Percentiles rank a stretch among this genome's conserved stretches.
Conservation (phyloP, 1,140 invertebrate genomes). For the Heterodera carotae region DNA sequence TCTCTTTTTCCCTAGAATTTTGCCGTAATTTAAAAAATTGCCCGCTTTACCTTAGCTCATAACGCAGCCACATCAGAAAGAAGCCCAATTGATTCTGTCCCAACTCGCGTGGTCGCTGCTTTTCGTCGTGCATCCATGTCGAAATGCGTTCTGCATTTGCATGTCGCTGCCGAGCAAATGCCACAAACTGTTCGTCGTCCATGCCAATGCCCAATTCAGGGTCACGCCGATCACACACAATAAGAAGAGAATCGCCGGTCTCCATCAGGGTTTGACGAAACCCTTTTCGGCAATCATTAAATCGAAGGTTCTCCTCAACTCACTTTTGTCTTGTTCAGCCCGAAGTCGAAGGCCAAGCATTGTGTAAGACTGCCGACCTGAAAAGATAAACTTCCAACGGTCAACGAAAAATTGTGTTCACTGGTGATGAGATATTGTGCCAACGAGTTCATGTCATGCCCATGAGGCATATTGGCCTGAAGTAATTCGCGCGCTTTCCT, state of each 20-base stretch:
- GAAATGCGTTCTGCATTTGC: slow-evolving; percentile 51
- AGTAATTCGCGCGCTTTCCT: slow-evolving; percentile 51
- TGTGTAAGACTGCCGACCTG: slow-evolving; percentile 53
- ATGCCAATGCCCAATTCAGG: slow-evolving; percentile 63
- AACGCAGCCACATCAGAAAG: slow-evolving; percentile 61
- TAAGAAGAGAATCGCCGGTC: slow-evolving; percentile 57
- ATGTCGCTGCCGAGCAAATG: slow-evolving; percentile 30
- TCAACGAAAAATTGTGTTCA: neutral
- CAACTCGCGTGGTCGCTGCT: slow-evolving; percentile 46
- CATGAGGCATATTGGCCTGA: slow-evolving; percentile 61
- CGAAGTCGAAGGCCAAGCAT: slow-evolving; percentile 58
- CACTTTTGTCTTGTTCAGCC: slow-evolving; percentile 64
- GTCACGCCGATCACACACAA: slow-evolving; percentile 59
- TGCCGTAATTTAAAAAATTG: neutral
- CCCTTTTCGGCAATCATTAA: slow-evolving; percentile 36
- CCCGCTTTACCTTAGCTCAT: slow-evolving; percentile 46
- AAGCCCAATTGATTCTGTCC: slow-evolving; percentile 60
- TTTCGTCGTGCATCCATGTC: slow-evolving; percentile 60
- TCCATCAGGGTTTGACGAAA: slow-evolving; percentile 58
- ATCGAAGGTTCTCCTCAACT: neutral
- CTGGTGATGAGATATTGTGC: slow-evolving; percentile 51
- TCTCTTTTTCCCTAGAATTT: slow-evolving; percentile 42
- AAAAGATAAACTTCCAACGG: neutral
- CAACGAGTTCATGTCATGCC: slow-evolving; percentile 56
- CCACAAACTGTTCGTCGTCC: slow-evolving; percentile 59